Conservation (phyloP, 1,140 invertebrate species). For the Zaprionus kolodkinae region DNA sequence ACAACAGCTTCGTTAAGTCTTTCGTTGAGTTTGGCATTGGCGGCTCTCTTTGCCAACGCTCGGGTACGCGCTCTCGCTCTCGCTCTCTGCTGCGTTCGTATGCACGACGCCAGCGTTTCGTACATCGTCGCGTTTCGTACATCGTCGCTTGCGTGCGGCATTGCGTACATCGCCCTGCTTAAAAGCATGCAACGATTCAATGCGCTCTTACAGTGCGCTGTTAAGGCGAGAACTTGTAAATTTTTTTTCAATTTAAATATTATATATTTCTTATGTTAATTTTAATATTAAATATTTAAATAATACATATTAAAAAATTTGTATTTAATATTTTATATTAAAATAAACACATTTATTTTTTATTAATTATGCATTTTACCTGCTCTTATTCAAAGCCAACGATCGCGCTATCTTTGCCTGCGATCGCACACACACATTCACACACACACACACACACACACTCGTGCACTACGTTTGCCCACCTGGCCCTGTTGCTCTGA, state of each 20-base stretch:
- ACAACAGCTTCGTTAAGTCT: slow-evolving; percentile 30
- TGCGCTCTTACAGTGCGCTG: background rate
- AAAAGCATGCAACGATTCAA: slow-evolving; percentile 28
- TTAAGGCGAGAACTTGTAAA: background rate
- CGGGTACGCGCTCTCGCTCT: background rate
- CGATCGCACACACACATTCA: background rate
- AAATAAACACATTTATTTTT: background rate
- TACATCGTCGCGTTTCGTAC: background rate
- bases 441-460: background rate
- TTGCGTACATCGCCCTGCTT: background rate
- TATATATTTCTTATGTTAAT: no score
- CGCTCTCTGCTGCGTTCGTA: background rate
- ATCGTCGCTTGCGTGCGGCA: no score
- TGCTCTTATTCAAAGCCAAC: background rate
- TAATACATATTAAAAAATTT: background rate
- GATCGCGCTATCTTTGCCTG: slow-evolving; percentile 15
- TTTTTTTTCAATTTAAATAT: background rate
- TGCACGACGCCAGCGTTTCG: background rate
- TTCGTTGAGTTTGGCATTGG: slow-evolving; percentile 13
- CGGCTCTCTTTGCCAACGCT: background rate
- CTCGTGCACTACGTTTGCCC: background rate
- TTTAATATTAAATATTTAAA: background rate
- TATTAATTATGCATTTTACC: background rate
- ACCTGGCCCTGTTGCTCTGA: slow-evolving; percentile 22
- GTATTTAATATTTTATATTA: background rate